Conservation (phyloP, 1,140 invertebrate species). For the Drosophila nigrodunni region DNA sequence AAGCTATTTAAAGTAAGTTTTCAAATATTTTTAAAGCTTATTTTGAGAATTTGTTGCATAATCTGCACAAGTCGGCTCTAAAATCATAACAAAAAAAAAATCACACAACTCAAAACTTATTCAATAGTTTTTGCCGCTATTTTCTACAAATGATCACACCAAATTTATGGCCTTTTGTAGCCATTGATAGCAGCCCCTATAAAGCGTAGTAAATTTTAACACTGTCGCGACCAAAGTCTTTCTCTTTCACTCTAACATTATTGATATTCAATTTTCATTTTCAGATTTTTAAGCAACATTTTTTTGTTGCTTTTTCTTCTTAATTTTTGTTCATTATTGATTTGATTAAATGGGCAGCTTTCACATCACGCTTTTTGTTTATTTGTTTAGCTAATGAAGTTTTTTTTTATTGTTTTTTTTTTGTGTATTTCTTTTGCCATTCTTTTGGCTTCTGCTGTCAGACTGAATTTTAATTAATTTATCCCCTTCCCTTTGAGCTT, state of each 20-base stretch:
- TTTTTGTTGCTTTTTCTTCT: not conserved
- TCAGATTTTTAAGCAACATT: not conserved
- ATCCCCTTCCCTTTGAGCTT: not conserved
- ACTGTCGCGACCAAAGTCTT: not conserved
- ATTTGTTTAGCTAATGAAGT: constrained; percentile 54
- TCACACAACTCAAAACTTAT: no score
- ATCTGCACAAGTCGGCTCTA: no score
- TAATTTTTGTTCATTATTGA: constrained; percentile 22
- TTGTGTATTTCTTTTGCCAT: constrained; percentile 5
- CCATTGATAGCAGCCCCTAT: not conserved
- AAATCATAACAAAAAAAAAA: no score
- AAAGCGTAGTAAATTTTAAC: no score
- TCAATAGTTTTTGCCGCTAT: not conserved
- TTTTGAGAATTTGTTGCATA: no score
- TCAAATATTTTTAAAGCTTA: not conserved
- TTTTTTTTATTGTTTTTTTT: constrained; percentile 24
- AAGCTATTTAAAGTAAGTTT: no score
- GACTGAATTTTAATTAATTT: constrained; percentile 60
- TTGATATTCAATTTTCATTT: not conserved
- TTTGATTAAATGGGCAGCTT: constrained; percentile 7
- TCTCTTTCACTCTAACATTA: not conserved
- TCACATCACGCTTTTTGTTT: constrained; percentile 48
- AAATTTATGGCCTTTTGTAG: not conserved
- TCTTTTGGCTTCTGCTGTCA: constrained; percentile 7
- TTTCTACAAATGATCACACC: not conserved